Base-by-base conservation (phyloP, 2,888 invertebrate species). In the Meiosimyza decipiens region DNA sequence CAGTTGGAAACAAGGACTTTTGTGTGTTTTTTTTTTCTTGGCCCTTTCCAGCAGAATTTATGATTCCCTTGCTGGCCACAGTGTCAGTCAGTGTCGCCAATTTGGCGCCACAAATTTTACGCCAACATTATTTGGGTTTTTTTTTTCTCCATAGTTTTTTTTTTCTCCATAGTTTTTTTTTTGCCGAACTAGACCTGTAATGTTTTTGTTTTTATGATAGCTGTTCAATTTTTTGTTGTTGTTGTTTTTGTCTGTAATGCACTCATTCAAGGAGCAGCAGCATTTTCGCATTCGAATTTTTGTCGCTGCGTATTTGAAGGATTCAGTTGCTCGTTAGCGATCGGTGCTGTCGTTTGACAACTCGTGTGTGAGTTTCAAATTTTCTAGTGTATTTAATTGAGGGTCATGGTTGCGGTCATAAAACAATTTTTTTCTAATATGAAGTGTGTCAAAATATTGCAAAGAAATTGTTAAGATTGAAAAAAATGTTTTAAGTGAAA, bases 1-100 rank as follows among this genome's bases (percentile, higher is more conserved):
- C 15, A 67, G n/a, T 59, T 59, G 77, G 79, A 78, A 76, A 82
- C 82, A 82, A 82, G 79, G 77, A 78, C 80, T 79, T 82, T 80
- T 51, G n/a, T 40, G 47, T 54, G 13, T 57, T 33, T n/a, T 60
- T 47, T 16, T 78, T 78, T 71, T 63, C 50, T 18, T 49, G 62
- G 33, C 60, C 64, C 59, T 67, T 70, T 74, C 69, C 73, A 73
- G 71, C 73, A 9, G 40, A 40, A 40, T 40, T 40, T 40, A 40
- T 9, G 40, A 40, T 73, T 47, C 54, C 47, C 55, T 67, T 33
- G 63, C 40, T 40, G 40, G 65, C 33, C 66, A 72, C 55, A 73
- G 16, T 50, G 60, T 75, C 57, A 77, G 71, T n/a, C 75, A 75
- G 73, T 67, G 66, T 65, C 82, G 82, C 74, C 83, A 73, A 72